A percentile compares a stretch with the other conserved stretches of the same genome.
phyloP scores from a whole-genome alignment of 2,888 invertebrate genomes.

The Bhutanitis thaidina region DNA sequence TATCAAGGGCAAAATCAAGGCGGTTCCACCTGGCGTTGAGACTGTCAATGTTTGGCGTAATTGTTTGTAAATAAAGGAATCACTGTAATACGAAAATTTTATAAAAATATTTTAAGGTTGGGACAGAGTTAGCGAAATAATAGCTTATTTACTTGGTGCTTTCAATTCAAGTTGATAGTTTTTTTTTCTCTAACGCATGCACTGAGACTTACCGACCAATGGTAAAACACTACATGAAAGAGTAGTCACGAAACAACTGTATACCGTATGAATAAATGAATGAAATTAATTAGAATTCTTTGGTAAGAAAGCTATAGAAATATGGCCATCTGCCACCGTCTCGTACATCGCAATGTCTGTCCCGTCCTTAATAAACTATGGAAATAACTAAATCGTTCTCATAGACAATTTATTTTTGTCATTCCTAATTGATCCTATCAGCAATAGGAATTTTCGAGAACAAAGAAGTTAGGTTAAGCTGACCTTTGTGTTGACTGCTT shows the following conservation, averaged over 20 bases:
- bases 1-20: conserved; percentile 25
- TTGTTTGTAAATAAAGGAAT: conserved; percentile 3
- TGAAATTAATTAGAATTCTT: too few relatives aligned
- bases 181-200: too few relatives aligned
- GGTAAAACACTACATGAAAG: too few relatives aligned
- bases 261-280: too few relatives aligned
- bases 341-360: background rate
- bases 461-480: background rate
- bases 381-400: background rate
- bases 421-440: background rate
- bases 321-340: too few relatives aligned
- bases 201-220: too few relatives aligned
- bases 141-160: too few relatives aligned
- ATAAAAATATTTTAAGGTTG: background rate
- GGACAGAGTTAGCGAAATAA: background rate
- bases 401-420: background rate
- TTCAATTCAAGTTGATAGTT: too few relatives aligned
- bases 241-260: too few relatives aligned
- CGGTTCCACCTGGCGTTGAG: conserved; percentile 31
- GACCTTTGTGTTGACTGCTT: background rate
- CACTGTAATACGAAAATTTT: background rate
- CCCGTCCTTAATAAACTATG: background rate
- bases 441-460: background rate
- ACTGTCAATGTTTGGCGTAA: background rate
- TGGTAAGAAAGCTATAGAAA: too few relatives aligned